Base-by-base conservation (phyloP, 2,113 vertebrate genomes). In the Dissostichus mawsoni region DNA sequence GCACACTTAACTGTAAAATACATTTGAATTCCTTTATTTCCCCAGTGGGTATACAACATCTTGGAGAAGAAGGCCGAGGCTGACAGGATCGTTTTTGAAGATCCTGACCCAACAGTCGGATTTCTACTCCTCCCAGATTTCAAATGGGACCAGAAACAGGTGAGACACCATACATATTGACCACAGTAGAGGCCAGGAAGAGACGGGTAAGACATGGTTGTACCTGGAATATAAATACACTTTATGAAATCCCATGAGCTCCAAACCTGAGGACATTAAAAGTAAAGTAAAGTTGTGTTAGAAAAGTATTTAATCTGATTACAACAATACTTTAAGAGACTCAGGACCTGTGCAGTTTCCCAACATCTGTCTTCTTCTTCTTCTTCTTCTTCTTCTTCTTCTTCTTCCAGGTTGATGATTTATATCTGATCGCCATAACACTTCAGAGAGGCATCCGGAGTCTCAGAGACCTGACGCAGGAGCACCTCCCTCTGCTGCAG, bases 81-180 rank as follows among this genome's bases (percentile, higher is more conserved):
- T 0, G 96, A 99, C 10, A 90, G 96, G 68, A 95, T 99, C 0
- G 33, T 99, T 78, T 96, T 93, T 29, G 98, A 99, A 91, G 97
- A 99, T 85, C 95, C 96, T 0, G 96, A 99, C 80, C 94, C 94
- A 1, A 14, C 84, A 0, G 9, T 92, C 0, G 98, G 98, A 29
- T 99, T 99, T 81, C 85, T 99, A 52, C 95, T 99, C 3, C 93
- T 99, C 16, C 98, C 98, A 0, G 98, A 99, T 88, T 95, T 99
- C 20, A 99, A 99, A 89, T 99, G 98, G 98, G 95, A 98, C 91
- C 97, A 98, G 77, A 97, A 96, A 89, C 98, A 99, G 96, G 98
- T 99, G 78, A 13, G 89, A 85, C 71, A 50, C 9, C 36, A 17
- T 5, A 1, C 57, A 29, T 50, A 12, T 14, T 63, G 8, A 78